Conservation (phyloP, 2,797 vertebrate genomes). For the Acipenser ruthenus region DNA sequence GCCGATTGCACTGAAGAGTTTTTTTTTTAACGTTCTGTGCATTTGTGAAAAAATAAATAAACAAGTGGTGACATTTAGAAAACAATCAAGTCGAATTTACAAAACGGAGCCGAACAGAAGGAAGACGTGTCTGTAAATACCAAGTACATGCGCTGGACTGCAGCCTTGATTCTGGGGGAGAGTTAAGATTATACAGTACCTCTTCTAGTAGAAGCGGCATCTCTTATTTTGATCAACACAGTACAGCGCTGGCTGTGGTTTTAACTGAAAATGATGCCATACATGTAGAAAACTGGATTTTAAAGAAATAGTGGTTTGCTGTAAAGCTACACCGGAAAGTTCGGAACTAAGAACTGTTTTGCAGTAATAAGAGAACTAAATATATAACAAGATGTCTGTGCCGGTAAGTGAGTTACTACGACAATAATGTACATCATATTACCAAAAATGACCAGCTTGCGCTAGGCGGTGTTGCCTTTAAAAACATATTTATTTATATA, state of each 20-base stretch:
- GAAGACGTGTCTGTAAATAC: slow-evolving; percentile 13
- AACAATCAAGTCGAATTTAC: slow-evolving; percentile 8
- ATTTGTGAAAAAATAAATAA: background rate
- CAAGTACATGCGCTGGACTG: slow-evolving; percentile 26
- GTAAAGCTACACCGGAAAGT: too few species aligned
- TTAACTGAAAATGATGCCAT: too few species aligned
- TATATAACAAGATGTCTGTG: slow-evolving; percentile 52
- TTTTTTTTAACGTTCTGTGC: background rate
- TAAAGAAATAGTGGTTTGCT: too few species aligned
- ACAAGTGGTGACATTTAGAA: slow-evolving; percentile 10
- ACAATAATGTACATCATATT: slow-evolving; percentile 1
- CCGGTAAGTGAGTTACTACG: slow-evolving; percentile 49
- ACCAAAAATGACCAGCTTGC: background rate
- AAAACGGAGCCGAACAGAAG: slow-evolving; percentile 10
- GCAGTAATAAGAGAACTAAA: background rate
- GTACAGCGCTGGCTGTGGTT: too few species aligned
- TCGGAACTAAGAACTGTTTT: too few species aligned
- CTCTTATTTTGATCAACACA: too few species aligned
- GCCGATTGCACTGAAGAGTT: slow-evolving; percentile 5
- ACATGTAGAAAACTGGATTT: too few species aligned
- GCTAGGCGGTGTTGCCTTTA: background rate
- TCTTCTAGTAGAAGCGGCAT: too few species aligned
- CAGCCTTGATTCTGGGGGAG: slow-evolving; percentile 10
- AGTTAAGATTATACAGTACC: too few species aligned
- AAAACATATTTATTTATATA: background rate